phyloP scores from a whole-genome alignment of 1,140 invertebrate species.

The Anthonomus grandis region DNA sequence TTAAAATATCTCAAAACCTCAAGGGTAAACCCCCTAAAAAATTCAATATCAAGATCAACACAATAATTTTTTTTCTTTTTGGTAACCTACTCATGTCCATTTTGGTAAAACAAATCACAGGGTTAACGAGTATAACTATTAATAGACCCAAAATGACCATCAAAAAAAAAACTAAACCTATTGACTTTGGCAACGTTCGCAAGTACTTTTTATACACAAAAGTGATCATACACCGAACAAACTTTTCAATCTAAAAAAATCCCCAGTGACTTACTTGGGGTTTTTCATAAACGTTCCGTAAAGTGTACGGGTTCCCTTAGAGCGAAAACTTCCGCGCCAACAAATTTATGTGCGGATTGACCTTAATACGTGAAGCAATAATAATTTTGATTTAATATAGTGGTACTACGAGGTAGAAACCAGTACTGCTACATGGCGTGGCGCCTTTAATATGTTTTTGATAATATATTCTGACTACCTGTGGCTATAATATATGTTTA shows the following conservation, averaged over 20 bases:
- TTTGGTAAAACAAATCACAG: constrained; percentile 9
- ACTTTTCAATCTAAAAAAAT: no score
- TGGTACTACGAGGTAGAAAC: constrained; percentile 24
- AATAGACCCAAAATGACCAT: constrained; percentile 3
- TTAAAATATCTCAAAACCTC: no score
- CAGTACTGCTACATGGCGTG: constrained; percentile 23
- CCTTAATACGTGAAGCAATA: constrained; percentile 26
- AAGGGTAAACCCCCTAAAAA: no score
- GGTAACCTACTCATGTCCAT: constrained; percentile 6
- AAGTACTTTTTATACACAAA: constrained; percentile 14
- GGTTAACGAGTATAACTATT: constrained; percentile 14
- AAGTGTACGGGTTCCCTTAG: constrained; percentile 8
- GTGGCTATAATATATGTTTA: constrained; percentile 17
- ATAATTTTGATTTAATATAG: constrained; percentile 21
- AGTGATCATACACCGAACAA: no score
- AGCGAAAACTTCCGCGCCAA: constrained; percentile 18
- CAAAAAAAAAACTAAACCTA: constrained; percentile 8
- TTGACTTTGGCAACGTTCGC: constrained; percentile 2
- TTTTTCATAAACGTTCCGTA: no score
- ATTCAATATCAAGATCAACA: no score
- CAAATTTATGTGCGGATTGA: constrained; percentile 23
- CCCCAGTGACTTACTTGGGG: no score
- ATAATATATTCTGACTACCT: constrained; percentile 27
- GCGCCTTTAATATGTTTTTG: constrained; percentile 26
- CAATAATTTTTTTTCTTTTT: no score